phyloP scores from a whole-genome alignment of 2,888 invertebrate genomes.

The Choreutis nemorana region DNA sequence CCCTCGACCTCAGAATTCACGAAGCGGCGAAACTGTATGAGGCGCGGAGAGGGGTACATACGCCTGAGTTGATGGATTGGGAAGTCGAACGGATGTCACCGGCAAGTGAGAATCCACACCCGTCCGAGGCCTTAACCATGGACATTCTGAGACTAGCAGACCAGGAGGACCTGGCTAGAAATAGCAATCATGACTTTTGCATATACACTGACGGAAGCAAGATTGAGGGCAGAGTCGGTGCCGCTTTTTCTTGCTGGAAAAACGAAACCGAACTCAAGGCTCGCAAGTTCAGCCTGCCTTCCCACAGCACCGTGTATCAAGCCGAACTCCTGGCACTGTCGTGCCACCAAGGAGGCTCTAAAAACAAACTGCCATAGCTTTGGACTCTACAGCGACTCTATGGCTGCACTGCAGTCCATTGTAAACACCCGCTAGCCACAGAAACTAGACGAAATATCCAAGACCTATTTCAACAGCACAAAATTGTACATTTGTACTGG shows the following conservation, averaged over 20 bases:
- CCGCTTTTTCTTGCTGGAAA: not conserved
- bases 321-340: not conserved
- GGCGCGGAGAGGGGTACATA: slow-evolving; percentile 2
- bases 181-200: not conserved
- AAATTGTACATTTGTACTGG: slow-evolving; percentile 6
- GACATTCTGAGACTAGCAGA: not conserved
- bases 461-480: not conserved
- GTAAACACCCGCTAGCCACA: slow-evolving; percentile 1
- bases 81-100: not conserved
- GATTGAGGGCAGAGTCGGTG: not conserved
- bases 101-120: not conserved
- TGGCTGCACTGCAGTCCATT: slow-evolving; percentile 1
- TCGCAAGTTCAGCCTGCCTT: not conserved
- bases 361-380: not conserved
- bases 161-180: not conserved
- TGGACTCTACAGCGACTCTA: slow-evolving; percentile 4
- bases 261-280: not conserved
- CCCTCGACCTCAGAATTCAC: slow-evolving; percentile 11
- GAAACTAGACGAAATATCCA: not conserved
- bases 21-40: slow-evolving; percentile 9
- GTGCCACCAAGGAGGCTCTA: not conserved
- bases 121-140: too few relatives aligned
- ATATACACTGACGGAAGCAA: not conserved
- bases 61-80: not conserved
- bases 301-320: not conserved